Base-by-base conservation (phyloP, 2,888 invertebrate species). In the Kuschelorhynchus macadamiae region DNA sequence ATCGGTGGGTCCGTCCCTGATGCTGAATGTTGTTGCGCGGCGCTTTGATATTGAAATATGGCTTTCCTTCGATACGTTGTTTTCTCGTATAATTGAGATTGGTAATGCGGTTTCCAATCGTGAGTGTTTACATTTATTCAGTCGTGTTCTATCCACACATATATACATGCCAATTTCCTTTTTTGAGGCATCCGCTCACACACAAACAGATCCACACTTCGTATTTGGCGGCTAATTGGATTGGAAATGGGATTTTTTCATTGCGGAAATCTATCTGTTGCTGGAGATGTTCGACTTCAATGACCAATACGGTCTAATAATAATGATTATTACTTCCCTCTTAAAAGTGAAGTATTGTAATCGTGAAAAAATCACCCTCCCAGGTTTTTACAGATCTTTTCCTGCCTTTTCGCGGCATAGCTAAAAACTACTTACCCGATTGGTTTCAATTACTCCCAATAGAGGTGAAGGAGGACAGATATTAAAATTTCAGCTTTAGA, bases 31-130 rank as follows among this genome's bases (percentile, higher is more conserved):
- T 20, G 33, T 32, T 30, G 20, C 42, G 25, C 42, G 30, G 36
- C 17, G 53, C 66, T 67, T 67, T 67, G 67, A 67, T 67, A 67
- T 67, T 67, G 67, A 67, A 67, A 67, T 67, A 67, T 67, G 61
- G 53, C 46, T 66, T 46, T 55, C 67, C 53, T 47, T 53, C 65
- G 42, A 49, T 59, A 47, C 49, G 52, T 61, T 67, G 55, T 67
- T 67, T 56, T 47, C 60, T 41, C 55, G 25, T 67, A 61, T 67
- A 67, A 67, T 67, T 67, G 67, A 67, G 67, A 67, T 67, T 53
- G 42, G 56, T 67, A 61, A 67, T 67, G 55, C 60, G 52, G 66
- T 66, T 66, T 60, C 59, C 55, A 33, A 55, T 49, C 57, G 59
- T 52, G 33, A n/a, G n/a, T 64, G 56, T 57, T 65, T 65, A 52